Evolutionary conservation across 2,113 vertebrate species (phyloP).

Genomic region (Camarhynchus parvulus): DNA sequence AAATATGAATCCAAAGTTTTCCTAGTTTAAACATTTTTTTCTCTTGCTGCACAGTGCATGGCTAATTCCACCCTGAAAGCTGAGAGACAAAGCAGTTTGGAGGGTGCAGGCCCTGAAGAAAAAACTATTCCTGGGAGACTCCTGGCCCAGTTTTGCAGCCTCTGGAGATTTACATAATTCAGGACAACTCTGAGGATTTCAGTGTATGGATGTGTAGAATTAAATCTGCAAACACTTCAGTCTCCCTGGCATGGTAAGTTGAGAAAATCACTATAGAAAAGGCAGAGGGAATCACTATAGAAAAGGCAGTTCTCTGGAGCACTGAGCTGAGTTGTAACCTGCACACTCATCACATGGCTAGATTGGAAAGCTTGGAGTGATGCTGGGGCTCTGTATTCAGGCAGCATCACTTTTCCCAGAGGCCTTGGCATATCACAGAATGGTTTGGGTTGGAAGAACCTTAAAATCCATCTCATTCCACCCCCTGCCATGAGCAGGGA

Average conservation of each 20-base stretch:
- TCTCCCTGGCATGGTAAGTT: background rate
- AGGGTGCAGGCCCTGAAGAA: background rate
- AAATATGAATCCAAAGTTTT: background rate
- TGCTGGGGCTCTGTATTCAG: background rate
- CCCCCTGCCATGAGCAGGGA: background rate
- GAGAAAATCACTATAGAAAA: background rate
- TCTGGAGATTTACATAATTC: background rate
- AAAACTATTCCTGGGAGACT: background rate
- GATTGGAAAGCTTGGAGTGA: background rate
- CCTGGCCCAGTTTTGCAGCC: background rate
- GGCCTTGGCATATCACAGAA: background rate
- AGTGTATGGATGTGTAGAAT: background rate
- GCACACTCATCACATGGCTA: accelerated
- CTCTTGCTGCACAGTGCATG: accelerated
- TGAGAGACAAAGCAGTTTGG: background rate
- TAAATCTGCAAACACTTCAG: background rate
- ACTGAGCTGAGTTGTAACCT: background rate
- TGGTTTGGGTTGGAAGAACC: background rate
- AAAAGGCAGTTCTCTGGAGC: background rate
- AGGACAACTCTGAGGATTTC: background rate
- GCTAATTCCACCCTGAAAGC: background rate
- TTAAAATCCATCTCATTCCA: accelerated
- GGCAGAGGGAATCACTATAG: background rate
- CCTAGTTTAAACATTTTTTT: background rate
- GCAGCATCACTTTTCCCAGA: background rate